These are phyloP conservation scores for Lamellibrachia luymesi DNA, from an alignment of 1,140 invertebrate genomes.

Conservation along the genomic window DNA sequence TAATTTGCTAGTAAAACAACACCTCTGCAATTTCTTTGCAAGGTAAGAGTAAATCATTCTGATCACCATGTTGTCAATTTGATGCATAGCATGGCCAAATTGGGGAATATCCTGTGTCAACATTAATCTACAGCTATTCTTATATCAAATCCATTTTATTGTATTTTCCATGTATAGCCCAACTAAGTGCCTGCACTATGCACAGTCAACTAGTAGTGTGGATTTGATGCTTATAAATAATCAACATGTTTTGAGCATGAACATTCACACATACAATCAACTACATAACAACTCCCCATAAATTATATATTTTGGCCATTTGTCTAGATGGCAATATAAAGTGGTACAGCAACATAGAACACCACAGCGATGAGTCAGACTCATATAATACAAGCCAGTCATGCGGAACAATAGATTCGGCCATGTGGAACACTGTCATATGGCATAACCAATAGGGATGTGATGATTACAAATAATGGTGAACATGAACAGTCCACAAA, in stretches of 20 bases:
- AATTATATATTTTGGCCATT: conserved; percentile 1
- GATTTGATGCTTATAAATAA: not conserved
- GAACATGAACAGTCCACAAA: not conserved
- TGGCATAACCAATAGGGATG: not conserved
- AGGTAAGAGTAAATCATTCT: not conserved
- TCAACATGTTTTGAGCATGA: not conserved
- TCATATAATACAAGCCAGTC: not conserved
- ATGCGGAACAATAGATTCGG: not conserved
- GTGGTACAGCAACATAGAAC: not conserved
- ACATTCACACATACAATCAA: not conserved
- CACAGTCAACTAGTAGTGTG: not conserved
- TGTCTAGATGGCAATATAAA: not conserved
- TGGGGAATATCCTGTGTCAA: not conserved
- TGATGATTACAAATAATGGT: not conserved
- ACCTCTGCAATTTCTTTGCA: not conserved
- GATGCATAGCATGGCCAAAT: not conserved
- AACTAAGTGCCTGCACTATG: not conserved
- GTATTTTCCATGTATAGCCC: not conserved
- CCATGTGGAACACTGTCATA: not conserved
- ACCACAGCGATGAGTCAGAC: not conserved
- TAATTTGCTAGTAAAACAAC: not conserved
- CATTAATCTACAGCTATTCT: not conserved
- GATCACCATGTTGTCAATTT: not conserved
- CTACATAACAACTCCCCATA: not conserved
- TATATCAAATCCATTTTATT: not conserved